Base-by-base conservation (phyloP, 2,888 invertebrate genomes). In the Alviniconcha strummeri region DNA sequence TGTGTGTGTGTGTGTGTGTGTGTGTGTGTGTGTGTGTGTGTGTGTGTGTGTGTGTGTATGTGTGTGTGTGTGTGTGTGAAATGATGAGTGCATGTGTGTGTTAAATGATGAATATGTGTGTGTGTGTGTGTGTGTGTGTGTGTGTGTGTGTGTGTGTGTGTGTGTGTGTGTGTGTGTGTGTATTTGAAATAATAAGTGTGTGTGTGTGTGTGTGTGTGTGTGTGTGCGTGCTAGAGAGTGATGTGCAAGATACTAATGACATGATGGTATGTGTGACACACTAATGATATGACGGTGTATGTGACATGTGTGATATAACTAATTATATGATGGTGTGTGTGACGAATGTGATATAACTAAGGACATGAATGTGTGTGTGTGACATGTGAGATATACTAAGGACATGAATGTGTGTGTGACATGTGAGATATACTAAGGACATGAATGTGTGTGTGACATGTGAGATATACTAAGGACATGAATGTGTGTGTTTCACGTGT, bases 1-100 rank as follows among this genome's bases (percentile, higher is more conserved):
- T 76, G 76, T 76, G 9, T 76, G n/a, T 72, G n/a, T 72, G 72
- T 72, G 72, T 72, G 54, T 54, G n/a, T 77, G 57, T 72, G 36
- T 72, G 72, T 72, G 15, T 15, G 15, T 64, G 64, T 15, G 15
- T 64, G 64, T 64, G 15, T 64, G 64, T 64, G 15, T 64, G 64
- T 64, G 15, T 64, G 64, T 64, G 9, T 9, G 9, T 13, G 9
- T 15, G 64, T 64, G 15, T 64, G 64, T 64, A 4, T 64, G 64
- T 64, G 15, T 64, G 64, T 64, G 15, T 64, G 64, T 54, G 36
- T 54, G 52, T 76, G 76, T 76, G 9, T 76, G n/a, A 13, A 8
- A 13, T 13, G 13, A 54, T 36, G 72, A 17, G 4, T 4, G 5
- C 4, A 4, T 72, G n/a, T 72, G 72, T 72, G 72, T 72, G 54